Percentiles rank a stretch among this genome's conserved stretches.
Conservation (phyloP, 2,888 invertebrate genomes). For the Cataglyphis albicans region DNA sequence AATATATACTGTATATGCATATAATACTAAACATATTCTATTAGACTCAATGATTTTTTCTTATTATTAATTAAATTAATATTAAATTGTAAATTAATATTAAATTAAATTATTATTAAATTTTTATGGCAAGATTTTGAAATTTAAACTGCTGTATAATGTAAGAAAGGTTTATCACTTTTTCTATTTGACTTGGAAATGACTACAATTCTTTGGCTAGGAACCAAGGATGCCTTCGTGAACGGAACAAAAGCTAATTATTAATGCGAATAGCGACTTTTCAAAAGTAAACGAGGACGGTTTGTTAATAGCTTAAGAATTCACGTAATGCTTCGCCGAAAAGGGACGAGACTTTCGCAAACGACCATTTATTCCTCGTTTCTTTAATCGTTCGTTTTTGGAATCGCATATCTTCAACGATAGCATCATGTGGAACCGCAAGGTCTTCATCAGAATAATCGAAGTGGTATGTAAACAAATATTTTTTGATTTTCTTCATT, state of each 20-base stretch:
- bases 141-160: background rate
- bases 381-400: conserved; percentile 32
- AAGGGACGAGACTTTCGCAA: conserved; percentile 59
- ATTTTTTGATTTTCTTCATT: background rate
- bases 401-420: background rate
- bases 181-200: background rate
- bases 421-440: conserved; percentile 84
- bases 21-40: background rate
- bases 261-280: conserved; percentile 24
- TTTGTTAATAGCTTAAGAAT: conserved; percentile 57
- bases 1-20: background rate
- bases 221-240: background rate
- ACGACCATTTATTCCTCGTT: conserved; percentile 24
- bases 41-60: background rate
- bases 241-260: conserved; percentile 1
- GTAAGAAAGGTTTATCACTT: background rate
- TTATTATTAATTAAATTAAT: background rate
- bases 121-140: background rate
- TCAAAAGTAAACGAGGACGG: conserved; percentile 43
- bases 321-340: conserved; percentile 65
- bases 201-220: background rate
- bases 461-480: conserved; percentile 82
- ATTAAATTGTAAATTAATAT: background rate
- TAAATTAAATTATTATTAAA: background rate
- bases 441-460: conserved; percentile 83